phyloP scores from a whole-genome alignment of 2,888 invertebrate species.

The Hemithea aestivaria region DNA sequence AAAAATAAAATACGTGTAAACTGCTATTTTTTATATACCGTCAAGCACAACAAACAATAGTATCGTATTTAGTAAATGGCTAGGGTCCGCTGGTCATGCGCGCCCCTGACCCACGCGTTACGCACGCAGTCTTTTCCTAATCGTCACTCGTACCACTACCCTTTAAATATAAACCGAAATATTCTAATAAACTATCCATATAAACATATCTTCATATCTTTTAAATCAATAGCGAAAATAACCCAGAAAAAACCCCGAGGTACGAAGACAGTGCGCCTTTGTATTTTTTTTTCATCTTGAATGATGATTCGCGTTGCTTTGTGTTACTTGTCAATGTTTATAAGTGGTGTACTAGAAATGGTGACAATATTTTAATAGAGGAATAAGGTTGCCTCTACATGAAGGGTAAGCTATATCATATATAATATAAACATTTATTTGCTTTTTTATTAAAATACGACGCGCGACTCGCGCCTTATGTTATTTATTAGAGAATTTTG shows the following conservation, averaged over 20 bases:
- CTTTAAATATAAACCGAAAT: conserved; percentile 35
- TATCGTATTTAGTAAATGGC: conserved; percentile 49
- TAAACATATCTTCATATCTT: not conserved
- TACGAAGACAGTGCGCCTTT: conserved; percentile 3
- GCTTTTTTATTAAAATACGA: no score
- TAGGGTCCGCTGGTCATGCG: conserved; percentile 62
- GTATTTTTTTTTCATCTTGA: conserved; percentile 5
- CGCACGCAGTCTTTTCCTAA: conserved; percentile 64
- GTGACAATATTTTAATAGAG: conserved; percentile 37
- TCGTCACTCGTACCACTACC: conserved; percentile 58
- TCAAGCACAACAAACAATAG: conserved; percentile 12
- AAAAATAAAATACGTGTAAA: conserved; percentile 1
- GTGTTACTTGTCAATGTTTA: conserved; percentile 48
- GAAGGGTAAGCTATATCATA: conserved; percentile 66
- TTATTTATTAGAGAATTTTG: no score
- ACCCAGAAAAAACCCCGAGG: not conserved
- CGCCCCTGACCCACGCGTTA: conserved; percentile 54
- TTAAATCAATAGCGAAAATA: not conserved
- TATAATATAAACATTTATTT: no score
- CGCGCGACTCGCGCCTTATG: no score
- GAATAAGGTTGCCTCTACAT: conserved; percentile 47
- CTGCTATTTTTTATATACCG: conserved; percentile 9
- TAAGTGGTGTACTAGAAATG: conserved; percentile 31
- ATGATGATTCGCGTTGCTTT: conserved; percentile 28
- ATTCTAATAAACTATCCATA: conserved; percentile 1